Conservation (phyloP, 1,140 invertebrate genomes). For the Aricia agestis region DNA sequence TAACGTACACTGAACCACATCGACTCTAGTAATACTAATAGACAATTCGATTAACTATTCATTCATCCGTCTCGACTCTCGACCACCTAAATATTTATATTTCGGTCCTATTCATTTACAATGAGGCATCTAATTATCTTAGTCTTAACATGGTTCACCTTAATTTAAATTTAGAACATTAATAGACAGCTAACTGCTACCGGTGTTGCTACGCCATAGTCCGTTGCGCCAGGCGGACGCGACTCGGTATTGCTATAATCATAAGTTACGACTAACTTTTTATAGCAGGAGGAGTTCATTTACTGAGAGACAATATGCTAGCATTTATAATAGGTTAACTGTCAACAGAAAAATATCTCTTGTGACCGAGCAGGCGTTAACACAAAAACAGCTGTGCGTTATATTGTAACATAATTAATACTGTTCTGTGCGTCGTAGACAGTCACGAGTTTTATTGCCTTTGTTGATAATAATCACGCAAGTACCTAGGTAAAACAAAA, state of each 20-base stretch:
- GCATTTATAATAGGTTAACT: too few species aligned
- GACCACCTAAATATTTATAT: conserved; percentile 15
- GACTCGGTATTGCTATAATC: not conserved
- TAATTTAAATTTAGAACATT: conserved; percentile 15
- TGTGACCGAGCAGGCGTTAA: too few species aligned
- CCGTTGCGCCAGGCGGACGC: not conserved
- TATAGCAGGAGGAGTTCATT: too few species aligned
- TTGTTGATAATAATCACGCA: not conserved
- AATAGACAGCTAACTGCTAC: not conserved
- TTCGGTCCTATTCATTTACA: conserved; percentile 16
- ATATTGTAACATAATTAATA: too few species aligned
- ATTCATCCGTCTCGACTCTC: not conserved
- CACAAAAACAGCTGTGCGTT: too few species aligned
- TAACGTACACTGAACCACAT: conserved; percentile 9
- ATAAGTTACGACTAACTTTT: too few species aligned
- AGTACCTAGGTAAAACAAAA: not conserved
- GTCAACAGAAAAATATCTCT: too few species aligned
- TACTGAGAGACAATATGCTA: too few species aligned
- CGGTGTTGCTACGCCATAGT: not conserved
- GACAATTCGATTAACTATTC: conserved; percentile 13
- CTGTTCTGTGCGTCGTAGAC: too few species aligned
- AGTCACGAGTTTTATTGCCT: too few species aligned
- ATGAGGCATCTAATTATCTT: conserved; percentile 17
- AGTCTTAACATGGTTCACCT: conserved; percentile 9
- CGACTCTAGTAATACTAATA: conserved; percentile 16